Percentiles rank a stretch among this genome's conserved stretches.
Conservation (phyloP, 1,140 invertebrate genomes). For the Euura saliciscinereae region DNA sequence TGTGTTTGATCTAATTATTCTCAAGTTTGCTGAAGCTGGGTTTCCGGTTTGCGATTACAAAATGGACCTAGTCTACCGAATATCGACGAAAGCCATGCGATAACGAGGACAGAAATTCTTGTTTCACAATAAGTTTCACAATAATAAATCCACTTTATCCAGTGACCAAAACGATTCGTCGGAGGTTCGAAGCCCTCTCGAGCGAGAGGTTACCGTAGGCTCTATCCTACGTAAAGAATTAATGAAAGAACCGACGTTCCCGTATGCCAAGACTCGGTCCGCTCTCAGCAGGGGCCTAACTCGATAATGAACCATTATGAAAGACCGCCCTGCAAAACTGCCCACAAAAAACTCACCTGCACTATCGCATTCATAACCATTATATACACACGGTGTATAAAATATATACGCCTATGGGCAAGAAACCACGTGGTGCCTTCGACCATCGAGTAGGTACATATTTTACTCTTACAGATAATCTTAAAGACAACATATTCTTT, state of each 20-base stretch:
- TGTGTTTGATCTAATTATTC: too few relatives aligned
- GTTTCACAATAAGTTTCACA: background rate
- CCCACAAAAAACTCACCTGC: background rate
- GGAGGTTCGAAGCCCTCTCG: too few relatives aligned
- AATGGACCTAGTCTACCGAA: background rate
- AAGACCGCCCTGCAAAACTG: background rate
- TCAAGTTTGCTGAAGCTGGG: too few relatives aligned
- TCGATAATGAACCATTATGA: conserved; percentile 7
- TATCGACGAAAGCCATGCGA: background rate
- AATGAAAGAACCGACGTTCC: background rate
- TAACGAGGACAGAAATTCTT: background rate
- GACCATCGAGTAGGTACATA: too few relatives aligned
- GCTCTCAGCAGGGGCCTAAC: conserved; percentile 6
- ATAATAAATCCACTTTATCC: too few relatives aligned
- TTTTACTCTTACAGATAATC: too few relatives aligned
- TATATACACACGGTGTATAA: background rate
- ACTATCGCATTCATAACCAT: background rate
- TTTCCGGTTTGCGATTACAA: too few relatives aligned
- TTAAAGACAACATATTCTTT: too few relatives aligned
- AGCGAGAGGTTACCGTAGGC: too few relatives aligned
- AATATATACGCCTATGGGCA: background rate
- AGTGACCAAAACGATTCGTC: too few relatives aligned
- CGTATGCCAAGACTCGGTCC: background rate
- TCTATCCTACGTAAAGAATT: background rate
- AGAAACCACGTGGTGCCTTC: background rate